phyloP scores from a whole-genome alignment of 64 coral and sea anemone genomes.

The Exaiptasia diaphana region DNA sequence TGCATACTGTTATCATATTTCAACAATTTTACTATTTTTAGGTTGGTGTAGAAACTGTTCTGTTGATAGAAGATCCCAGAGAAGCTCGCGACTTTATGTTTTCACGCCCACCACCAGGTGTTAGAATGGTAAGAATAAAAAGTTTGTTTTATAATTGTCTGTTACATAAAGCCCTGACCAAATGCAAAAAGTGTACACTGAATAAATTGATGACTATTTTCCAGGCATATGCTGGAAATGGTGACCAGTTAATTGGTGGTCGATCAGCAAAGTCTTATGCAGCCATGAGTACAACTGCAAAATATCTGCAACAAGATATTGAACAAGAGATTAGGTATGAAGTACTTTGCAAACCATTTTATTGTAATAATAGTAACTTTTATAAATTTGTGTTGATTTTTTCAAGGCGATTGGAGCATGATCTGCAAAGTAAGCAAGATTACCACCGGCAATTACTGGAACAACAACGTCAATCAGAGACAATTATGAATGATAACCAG shows the following conservation, averaged over 20 bases:
- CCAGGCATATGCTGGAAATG: slow-evolving; percentile 90
- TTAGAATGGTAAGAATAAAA: slow-evolving; percentile 65
- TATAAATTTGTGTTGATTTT: too few relatives aligned
- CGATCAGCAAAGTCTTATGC: slow-evolving; percentile 83
- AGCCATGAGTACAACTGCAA: slow-evolving; percentile 20
- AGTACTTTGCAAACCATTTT: background rate
- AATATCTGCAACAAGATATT: slow-evolving; percentile 85
- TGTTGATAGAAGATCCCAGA: slow-evolving; percentile 79
- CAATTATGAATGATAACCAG: background rate
- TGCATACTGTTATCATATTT: too few relatives aligned
- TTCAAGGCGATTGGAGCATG: slow-evolving; percentile 42
- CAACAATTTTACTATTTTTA: background rate
- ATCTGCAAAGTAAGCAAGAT: slow-evolving; percentile 4
- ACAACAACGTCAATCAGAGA: slow-evolving; percentile 4
- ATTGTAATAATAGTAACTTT: too few relatives aligned
- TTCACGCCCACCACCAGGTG: slow-evolving; percentile 47
- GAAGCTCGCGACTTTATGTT: slow-evolving; percentile 91
- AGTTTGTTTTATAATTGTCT: background rate
- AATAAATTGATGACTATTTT: background rate
- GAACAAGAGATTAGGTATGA: slow-evolving; percentile 85
- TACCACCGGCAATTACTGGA: slow-evolving; percentile 27
- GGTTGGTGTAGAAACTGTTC: slow-evolving; percentile 66
- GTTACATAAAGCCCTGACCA: background rate
- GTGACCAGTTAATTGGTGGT: slow-evolving; percentile 89
- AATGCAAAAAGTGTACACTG: background rate